Conservation (phyloP, 2,113 vertebrate genomes). For the Cynocephalus volans region DNA sequence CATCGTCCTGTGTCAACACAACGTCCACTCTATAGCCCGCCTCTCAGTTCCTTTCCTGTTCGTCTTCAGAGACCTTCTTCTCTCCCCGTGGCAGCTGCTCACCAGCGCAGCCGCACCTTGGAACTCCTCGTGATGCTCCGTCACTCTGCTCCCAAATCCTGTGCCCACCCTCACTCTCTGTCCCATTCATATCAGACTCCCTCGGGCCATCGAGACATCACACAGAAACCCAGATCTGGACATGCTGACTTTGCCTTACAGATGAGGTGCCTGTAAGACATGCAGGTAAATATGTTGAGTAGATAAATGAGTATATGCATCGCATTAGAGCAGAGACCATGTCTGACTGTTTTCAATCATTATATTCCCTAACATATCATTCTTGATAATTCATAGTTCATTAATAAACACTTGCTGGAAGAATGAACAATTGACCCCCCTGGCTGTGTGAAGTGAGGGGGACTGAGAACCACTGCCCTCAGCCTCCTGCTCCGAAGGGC, state of each 20-base stretch:
- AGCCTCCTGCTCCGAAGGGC: background rate
- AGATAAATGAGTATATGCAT: no score
- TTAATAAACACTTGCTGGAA: background rate
- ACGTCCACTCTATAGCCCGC: accelerated
- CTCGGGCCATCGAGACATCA: background rate
- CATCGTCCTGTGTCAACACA: background rate
- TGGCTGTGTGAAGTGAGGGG: no score
- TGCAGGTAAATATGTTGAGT: accelerated
- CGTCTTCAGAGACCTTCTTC: background rate
- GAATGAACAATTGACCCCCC: background rate
- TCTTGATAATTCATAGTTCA: accelerated
- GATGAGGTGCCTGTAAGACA: background rate
- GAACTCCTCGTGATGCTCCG: background rate
- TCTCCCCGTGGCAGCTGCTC: no score
- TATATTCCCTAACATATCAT: background rate
- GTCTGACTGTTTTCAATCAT: background rate
- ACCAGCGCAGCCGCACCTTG: no score
- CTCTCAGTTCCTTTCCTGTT: background rate
- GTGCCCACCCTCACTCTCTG: no score
- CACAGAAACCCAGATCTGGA: background rate
- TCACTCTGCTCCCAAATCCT: background rate
- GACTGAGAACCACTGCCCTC: no score
- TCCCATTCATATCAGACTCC: background rate
- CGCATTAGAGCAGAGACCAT: background rate
- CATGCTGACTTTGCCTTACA: no score